Evolutionary conservation across 2,797 vertebrate genomes (phyloP), one percentile per base, ranked within the genome.

Genomic region (Gymnocypris eckloni): DNA sequence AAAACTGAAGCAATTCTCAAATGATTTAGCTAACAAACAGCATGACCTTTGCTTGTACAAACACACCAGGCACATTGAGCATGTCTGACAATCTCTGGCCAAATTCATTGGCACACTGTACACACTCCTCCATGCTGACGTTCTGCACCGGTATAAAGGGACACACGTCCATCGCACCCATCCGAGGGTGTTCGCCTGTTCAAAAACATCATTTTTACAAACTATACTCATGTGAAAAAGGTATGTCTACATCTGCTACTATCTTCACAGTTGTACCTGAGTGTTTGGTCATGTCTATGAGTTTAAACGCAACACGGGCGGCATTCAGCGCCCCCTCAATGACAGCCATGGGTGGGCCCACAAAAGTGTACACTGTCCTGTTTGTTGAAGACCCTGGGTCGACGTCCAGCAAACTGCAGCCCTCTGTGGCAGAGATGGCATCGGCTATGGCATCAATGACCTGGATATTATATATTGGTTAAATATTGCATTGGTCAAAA

Each of bases 291-390:
- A 99, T 99, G 93, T 99, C 96, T 0, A 99, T 98, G 90, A 97
- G 96, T 81, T 84, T 91, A 81, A 93, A 95, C 15, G 98, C 98
- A 0, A 76, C 43, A 0, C 84, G 94, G 10, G 98, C 97, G 0
- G 98, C 97, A 0, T 90, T 96, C 83, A 99, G 92, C 0, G 97
- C 98, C 0, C 97, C 98, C 88, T 97, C 93, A 0, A 99, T 93
- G 0, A 96, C 96, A 0, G 94, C 95, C 56, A 94, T 92, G 0
- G 98, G 97, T 2, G 90, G 88, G 0, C 97, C 98, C 82, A 99
- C 97, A 0, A 99, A 99, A 59, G 98, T 99, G 92, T 96, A 99
- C 73, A 99, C 97, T 0, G 97, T 99, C 16, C 98, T 95, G 92
- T 99, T 98, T 86, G 98, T 98, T 90, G 98, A 99, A 73, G 95